Percentiles rank a stretch among this genome's conserved stretches.
Evolutionary conservation across 2,888 invertebrate species (phyloP).

Genomic region (Mechanitis mazaeus): DNA sequence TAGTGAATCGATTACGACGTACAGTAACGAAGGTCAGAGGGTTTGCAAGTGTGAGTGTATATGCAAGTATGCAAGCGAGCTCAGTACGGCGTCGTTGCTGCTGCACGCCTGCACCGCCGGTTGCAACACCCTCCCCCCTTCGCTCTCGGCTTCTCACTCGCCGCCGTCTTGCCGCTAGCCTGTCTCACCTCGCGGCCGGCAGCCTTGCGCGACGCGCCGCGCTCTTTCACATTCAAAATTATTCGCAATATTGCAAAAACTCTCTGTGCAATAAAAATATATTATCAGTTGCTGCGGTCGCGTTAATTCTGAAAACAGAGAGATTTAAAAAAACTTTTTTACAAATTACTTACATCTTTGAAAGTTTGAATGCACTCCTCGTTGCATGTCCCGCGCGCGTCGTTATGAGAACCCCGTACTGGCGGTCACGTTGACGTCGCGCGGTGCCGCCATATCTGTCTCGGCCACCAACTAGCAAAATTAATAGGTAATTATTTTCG

Average conservation of each 20-base stretch:
- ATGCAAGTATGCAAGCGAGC: constrained; percentile 77
- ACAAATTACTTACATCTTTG: constrained; percentile 62
- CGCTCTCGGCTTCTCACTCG: constrained; percentile 74
- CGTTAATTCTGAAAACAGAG: constrained; percentile 62
- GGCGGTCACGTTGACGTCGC: constrained; percentile 82
- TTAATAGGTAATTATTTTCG: constrained; percentile 78
- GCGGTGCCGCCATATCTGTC: constrained; percentile 83
- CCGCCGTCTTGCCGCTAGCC: constrained; percentile 75
- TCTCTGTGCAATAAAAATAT: constrained; percentile 74
- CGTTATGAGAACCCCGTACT: constrained; percentile 85
- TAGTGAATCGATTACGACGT: constrained; percentile 66
- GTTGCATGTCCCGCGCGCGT: constrained; percentile 85
- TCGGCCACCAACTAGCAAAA: constrained; percentile 78
- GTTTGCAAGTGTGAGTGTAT: constrained; percentile 70
- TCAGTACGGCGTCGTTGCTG: constrained; percentile 74
- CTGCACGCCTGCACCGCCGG: constrained; percentile 76
- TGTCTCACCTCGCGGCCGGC: constrained; percentile 78
- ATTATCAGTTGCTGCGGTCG: constrained; percentile 59
- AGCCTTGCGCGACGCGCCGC: constrained; percentile 77
- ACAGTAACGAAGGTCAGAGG: constrained; percentile 71
- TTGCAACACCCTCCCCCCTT: constrained; percentile 77
- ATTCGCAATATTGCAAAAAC: constrained; percentile 76
- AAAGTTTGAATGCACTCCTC: constrained; percentile 78
- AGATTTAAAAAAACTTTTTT: constrained; percentile 53
- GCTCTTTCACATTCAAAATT: constrained; percentile 77